Evolutionary conservation across 2,797 vertebrate genomes (phyloP), one percentile per base, ranked within the genome.

Genomic region (Dicrostonyx torquatus): DNA sequence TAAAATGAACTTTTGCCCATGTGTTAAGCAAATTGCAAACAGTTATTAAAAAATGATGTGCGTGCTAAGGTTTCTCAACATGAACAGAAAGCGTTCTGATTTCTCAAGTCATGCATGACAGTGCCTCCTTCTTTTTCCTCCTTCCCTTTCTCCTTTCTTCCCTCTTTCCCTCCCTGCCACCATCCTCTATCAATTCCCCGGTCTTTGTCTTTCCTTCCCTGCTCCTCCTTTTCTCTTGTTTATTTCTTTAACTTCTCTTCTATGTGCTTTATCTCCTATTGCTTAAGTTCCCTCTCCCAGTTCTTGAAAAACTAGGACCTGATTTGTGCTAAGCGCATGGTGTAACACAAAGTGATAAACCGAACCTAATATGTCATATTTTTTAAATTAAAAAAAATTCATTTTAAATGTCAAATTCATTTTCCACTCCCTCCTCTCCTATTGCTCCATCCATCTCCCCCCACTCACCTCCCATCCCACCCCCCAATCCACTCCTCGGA

Each of bases 221-320:
- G 6, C 18, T 40, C 31, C 12, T 22, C 31, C 8, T n/a, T 48
- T 26, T 1, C 18, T 26, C 11, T 34, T 45, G 26, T 43, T 31
- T n/a, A 20, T 34, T 43, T 10, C 26, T 50, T 26, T 24, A 1
- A 20, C 70, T 60, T 18, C 15, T 50, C n/a, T 40, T 60, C 50
- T 43, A 18, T 40, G 20, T 87, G 26, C 26, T 55, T 31, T 55
- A 13, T 13, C 4, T 10, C 24, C 24, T 18, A 12, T 1, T 12
- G 6, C 14, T 26, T 29, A 17, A 34, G 1, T 48, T 8, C 48
- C 3, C 9, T 37, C 18, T 10, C 14, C 0, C 17, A 4, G 3
- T 29, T 43, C 29, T 50, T n/a, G 22, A 48, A 77, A 48, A 29
- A 29, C 22, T 11, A 14, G 22, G 0, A 2, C 37, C 6, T 76